A percentile compares a stretch with the other conserved stretches of the same genome.
phyloP scores from a whole-genome alignment of 2,113 vertebrate species.

The Pelvicachromis taeniatus region DNA sequence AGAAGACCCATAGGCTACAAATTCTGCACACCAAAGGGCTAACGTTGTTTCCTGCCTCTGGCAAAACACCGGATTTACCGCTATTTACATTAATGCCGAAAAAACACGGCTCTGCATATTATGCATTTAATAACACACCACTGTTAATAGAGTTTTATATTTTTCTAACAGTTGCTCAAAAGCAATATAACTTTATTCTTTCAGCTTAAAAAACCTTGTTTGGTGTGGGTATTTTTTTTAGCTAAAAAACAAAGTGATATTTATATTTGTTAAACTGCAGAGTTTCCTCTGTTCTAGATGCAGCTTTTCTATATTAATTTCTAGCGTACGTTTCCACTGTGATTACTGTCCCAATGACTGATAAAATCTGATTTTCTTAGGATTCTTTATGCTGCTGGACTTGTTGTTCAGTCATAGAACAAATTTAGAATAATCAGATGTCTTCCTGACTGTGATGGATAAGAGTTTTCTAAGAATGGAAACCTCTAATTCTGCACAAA shows the following conservation, averaged over 20 bases:
- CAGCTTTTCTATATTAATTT: too few relatives aligned
- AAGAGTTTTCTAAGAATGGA: not conserved
- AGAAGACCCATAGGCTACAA: not conserved
- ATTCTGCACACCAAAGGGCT: not conserved
- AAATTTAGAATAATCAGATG: accelerated
- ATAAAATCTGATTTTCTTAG: too few relatives aligned
- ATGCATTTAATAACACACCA: not conserved
- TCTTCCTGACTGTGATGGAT: not conserved
- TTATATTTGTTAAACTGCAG: too few relatives aligned
- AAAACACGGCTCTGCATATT: not conserved
- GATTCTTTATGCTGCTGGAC: not conserved
- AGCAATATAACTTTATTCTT: accelerated
- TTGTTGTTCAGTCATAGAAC: not conserved
- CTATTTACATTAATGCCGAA: not conserved
- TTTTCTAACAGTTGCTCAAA: not conserved
- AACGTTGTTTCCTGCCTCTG: not conserved
- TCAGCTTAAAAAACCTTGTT: not conserved
- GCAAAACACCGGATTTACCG: not conserved
- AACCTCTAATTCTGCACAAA: not conserved
- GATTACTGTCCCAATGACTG: too few relatives aligned
- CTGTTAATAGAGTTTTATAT: not conserved
- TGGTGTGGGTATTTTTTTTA: not conserved
- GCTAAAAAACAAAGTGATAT: not conserved
- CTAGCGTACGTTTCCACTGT: too few relatives aligned
- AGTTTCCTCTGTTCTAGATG: not conserved